These are phyloP conservation scores for Argyra leucocephala DNA, from an alignment of 2,888 invertebrate species.

Conservation along the genomic window DNA sequence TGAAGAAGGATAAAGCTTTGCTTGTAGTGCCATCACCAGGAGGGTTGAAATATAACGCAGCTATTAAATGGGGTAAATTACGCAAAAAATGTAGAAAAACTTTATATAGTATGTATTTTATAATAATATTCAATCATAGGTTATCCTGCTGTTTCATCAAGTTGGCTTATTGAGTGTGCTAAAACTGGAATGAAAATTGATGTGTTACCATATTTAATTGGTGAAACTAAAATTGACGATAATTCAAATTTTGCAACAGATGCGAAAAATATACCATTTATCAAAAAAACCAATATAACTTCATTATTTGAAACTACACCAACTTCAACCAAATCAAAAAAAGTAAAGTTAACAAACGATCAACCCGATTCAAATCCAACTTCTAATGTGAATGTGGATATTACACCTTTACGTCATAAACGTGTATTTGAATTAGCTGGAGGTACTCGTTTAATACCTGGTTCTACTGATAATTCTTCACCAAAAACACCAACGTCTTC, in stretches of 20 bases:
- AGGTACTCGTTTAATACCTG: constrained; percentile 14
- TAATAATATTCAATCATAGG: constrained; percentile 17
- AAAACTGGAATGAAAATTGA: constrained; percentile 46
- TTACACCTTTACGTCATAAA: constrained; percentile 36
- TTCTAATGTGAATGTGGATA: constrained; percentile 22
- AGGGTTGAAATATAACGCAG: constrained; percentile 75
- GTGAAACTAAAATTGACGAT: constrained; percentile 35
- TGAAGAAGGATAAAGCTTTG: constrained; percentile 67
- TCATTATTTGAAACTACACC: background rate
- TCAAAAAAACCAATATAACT: background rate
- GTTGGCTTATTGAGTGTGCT: constrained; percentile 68
- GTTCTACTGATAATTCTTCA: constrained; percentile 16
- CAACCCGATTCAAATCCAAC: background rate
- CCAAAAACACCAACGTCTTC: constrained; percentile 39
- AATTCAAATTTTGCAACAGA: background rate
- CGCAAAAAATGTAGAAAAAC: no score
- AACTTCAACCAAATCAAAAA: background rate
- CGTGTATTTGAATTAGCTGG: constrained; percentile 37
- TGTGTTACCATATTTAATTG: constrained; percentile 52
- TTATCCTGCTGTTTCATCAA: constrained; percentile 64
- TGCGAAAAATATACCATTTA: background rate
- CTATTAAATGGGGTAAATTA: constrained; percentile 66
- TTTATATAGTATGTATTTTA: background rate
- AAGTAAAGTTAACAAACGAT: constrained; percentile 8
- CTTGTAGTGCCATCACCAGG: constrained; percentile 61